phyloP scores from a whole-genome alignment of 2,113 vertebrate species.

The Pelecanoides urinatrix region DNA sequence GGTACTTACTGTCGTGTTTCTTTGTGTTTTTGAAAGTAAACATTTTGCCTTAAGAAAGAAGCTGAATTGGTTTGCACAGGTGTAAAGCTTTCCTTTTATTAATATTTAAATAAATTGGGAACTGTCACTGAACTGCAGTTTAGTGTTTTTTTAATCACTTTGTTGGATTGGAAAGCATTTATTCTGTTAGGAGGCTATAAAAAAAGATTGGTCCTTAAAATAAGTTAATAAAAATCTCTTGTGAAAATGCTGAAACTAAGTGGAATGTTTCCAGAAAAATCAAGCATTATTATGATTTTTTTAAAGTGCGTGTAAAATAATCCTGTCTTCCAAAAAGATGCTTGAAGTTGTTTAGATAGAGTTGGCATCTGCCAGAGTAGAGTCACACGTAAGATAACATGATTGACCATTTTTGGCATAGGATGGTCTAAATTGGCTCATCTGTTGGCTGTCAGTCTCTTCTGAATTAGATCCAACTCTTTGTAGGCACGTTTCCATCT shows the following conservation, averaged over 20 bases:
- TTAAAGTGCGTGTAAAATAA: slow-evolving; percentile 43
- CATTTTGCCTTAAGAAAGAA: background rate
- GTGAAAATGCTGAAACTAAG: slow-evolving; percentile 21
- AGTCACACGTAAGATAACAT: slow-evolving; percentile 75
- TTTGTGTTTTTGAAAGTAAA: background rate
- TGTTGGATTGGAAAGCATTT: background rate
- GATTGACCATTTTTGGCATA: slow-evolving; percentile 79
- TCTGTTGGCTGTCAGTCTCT: slow-evolving; percentile 75
- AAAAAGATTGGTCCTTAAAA: background rate
- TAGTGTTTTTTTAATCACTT: background rate
- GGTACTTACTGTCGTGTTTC: background rate
- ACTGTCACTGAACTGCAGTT: background rate
- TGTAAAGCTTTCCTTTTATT: slow-evolving; percentile 29
- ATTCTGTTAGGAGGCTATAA: background rate
- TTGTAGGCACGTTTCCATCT: slow-evolving; percentile 82
- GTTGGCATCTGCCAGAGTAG: slow-evolving; percentile 65
- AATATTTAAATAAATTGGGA: background rate
- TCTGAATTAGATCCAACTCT: slow-evolving; percentile 74
- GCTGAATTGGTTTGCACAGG: slow-evolving; percentile 15
- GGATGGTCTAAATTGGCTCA: slow-evolving; percentile 74
- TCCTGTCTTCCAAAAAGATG: slow-evolving; percentile 50
- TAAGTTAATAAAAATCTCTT: slow-evolving; percentile 36
- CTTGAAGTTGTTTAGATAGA: slow-evolving; percentile 59
- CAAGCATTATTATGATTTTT: slow-evolving; percentile 3
- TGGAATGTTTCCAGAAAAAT: slow-evolving; percentile 44